phyloP scores from a whole-genome alignment of 2,113 vertebrate genomes.

The Atlantisia rogersi region DNA sequence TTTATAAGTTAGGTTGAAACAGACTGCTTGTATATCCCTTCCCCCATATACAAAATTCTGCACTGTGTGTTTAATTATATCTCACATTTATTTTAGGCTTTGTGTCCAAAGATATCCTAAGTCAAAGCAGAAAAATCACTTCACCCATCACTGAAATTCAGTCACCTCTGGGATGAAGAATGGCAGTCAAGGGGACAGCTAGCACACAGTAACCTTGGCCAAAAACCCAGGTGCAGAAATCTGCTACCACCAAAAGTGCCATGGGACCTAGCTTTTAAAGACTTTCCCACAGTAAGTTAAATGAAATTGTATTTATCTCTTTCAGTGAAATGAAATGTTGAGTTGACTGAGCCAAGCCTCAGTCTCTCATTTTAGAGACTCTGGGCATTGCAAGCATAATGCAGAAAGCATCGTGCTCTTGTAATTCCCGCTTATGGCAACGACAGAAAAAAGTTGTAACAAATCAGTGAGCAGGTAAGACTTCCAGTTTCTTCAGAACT shows the following conservation, averaged over 20 bases:
- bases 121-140: conserved; percentile 34
- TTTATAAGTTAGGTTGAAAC: neutral
- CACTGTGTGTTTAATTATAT: conserved; percentile 6
- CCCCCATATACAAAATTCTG: neutral
- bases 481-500: neutral
- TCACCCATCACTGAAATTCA: conserved; percentile 51
- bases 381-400: neutral
- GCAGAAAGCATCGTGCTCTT: neutral
- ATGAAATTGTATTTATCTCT: conserved; percentile 43
- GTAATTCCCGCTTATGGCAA: neutral
- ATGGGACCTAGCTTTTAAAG: conserved; percentile 53
- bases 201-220: conserved; percentile 44
- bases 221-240: conserved; percentile 63
- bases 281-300: conserved; percentile 63
- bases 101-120: neutral
- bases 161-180: conserved; percentile 42
- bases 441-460: neutral
- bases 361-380: neutral
- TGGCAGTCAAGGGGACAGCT: conserved; percentile 37
- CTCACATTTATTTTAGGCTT: conserved; percentile 12
- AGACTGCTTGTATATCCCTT: neutral
- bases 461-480: neutral
- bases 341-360: conserved; percentile 44
- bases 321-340: conserved; percentile 57
- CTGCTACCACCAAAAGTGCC: conserved; percentile 34